Percentiles rank a stretch among this genome's conserved stretches.
phyloP scores from a whole-genome alignment of 2,888 invertebrate species.

The Eueremaeus valkanovi region DNA sequence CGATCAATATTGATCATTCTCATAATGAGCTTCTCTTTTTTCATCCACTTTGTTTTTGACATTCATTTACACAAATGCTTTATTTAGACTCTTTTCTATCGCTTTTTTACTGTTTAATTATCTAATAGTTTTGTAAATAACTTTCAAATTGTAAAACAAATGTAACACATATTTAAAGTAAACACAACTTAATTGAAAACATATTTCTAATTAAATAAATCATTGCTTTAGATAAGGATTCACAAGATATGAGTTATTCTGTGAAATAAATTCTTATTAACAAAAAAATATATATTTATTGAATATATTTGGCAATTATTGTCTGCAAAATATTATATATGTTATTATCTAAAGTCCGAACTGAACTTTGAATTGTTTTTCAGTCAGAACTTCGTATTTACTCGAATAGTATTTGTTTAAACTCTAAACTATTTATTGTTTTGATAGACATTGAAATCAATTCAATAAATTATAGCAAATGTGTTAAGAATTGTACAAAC shows the following conservation, averaged over 20 bases:
- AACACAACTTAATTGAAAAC: background rate
- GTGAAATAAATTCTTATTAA: background rate
- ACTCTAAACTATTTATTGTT: background rate
- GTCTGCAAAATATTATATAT: background rate
- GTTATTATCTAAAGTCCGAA: no score
- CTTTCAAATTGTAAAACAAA: background rate
- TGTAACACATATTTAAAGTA: background rate
- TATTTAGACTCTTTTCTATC: no score
- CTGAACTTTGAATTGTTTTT: background rate
- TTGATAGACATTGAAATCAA: background rate
- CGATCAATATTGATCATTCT: no score
- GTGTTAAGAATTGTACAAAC: no score
- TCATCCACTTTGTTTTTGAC: no score
- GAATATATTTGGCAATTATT: background rate
- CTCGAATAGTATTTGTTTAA: background rate
- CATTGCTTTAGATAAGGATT: no score
- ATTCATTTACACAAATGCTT: background rate
- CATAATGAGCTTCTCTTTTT: no score
- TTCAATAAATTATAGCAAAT: background rate
- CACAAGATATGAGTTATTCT: no score
- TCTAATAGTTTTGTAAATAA: background rate
- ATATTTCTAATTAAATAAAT: background rate
- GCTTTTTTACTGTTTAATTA: background rate
- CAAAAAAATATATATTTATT: background rate
- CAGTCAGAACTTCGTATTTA: background rate